Conservation (phyloP, 2,888 invertebrate genomes). For the Alviniconcha strummeri region DNA sequence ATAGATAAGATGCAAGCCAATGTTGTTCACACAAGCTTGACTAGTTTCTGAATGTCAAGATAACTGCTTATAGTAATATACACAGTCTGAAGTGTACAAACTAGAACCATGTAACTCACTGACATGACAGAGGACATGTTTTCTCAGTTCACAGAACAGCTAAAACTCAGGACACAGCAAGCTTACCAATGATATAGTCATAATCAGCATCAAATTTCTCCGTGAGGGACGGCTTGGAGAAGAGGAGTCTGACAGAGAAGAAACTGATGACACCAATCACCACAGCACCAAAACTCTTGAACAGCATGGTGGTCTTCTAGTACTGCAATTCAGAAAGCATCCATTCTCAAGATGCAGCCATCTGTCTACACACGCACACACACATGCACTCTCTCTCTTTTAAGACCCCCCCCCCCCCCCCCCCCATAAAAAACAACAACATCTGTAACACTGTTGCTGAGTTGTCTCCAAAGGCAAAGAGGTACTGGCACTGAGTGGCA, state of each 20-base stretch:
- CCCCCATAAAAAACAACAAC: neutral
- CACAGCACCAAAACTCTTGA: conserved; percentile 3
- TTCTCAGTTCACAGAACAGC: too few species aligned
- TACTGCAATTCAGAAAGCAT: neutral
- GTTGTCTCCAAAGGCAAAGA: too few species aligned
- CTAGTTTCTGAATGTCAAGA: too few species aligned
- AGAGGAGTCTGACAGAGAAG: neutral
- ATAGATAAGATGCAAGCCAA: too few species aligned
- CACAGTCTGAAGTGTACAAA: too few species aligned
- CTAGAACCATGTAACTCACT: too few species aligned
- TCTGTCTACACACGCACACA: neutral
- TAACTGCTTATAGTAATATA: too few species aligned
- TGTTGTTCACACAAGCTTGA: too few species aligned
- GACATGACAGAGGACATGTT: too few species aligned
- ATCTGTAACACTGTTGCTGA: neutral
- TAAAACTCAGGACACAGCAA: too few species aligned
- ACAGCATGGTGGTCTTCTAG: conserved; percentile 1
- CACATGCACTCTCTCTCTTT: neutral
- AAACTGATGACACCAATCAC: neutral
- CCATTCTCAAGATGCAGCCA: neutral
- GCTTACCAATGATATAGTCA: conserved; percentile 36
- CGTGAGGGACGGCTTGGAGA: neutral
- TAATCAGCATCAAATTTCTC: conserved; percentile 33
- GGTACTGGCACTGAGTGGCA: neutral
- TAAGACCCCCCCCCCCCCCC: too few species aligned